A percentile compares a stretch with the other conserved stretches of the same genome.
These are phyloP conservation scores for Nasonia longicornis DNA, from an alignment of 1,140 invertebrate genomes.

Conservation along the genomic window DNA sequence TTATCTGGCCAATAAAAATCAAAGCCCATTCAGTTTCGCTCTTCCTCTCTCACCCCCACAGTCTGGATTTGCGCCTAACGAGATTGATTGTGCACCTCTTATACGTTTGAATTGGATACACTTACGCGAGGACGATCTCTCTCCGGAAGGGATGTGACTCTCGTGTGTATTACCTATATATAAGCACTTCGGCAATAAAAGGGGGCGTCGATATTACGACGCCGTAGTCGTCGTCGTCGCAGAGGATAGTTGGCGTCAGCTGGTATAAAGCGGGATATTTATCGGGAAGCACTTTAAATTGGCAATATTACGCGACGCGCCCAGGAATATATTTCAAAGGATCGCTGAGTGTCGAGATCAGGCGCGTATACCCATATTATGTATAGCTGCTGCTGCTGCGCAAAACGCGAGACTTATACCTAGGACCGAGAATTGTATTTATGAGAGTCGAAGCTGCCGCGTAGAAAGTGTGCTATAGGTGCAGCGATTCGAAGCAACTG, in stretches of 20 bases:
- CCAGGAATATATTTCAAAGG: conserved; percentile 19
- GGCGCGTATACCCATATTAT: too few relatives aligned
- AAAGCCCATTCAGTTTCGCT: not conserved
- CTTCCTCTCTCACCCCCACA: not conserved
- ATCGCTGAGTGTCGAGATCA: not conserved
- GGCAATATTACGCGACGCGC: conserved; percentile 12
- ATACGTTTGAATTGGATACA: not conserved
- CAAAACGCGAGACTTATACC: not conserved
- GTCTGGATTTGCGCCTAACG: not conserved
- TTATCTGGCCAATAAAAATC: conserved; percentile 31
- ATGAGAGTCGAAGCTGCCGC: not conserved
- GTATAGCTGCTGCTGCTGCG: not conserved
- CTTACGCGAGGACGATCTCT: not conserved
- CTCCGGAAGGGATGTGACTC: not conserved
- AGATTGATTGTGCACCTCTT: not conserved
- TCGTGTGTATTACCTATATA: not conserved
- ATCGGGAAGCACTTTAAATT: conserved; percentile 8
- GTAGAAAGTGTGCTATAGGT: not conserved
- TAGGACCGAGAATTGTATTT: conserved; percentile 11
- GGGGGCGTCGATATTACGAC: conserved; percentile 5
- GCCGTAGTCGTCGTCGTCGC: not conserved
- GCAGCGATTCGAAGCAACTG: not conserved
- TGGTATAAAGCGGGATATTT: conserved; percentile 7
- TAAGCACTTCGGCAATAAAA: conserved; percentile 3
- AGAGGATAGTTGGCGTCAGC: not conserved